Conservation (phyloP, 1,140 invertebrate genomes). For the Sarcophaga peregrina region DNA sequence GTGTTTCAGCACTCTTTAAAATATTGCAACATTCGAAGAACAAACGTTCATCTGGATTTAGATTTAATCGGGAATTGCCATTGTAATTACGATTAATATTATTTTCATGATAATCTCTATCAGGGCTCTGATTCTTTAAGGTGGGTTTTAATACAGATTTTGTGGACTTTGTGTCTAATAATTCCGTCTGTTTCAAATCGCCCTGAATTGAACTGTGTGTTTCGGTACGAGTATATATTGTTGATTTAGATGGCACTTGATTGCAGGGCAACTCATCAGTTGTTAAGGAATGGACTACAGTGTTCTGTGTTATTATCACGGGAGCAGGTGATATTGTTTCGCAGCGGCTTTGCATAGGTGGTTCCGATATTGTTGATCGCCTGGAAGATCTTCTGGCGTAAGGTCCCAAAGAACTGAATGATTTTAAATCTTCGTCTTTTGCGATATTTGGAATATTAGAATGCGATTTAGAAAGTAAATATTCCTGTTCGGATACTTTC, state of each 20-base stretch:
- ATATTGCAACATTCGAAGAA: conserved; percentile 66
- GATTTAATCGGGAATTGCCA: conserved; percentile 50
- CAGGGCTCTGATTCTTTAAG: neutral
- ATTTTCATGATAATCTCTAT: neutral
- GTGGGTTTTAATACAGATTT: neutral
- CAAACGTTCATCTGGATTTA: conserved; percentile 64
- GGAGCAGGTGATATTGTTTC: neutral
- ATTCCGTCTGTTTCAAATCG: neutral
- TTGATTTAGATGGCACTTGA: neutral
- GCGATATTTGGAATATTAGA: neutral
- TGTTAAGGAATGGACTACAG: neutral
- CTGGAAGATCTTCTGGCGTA: conserved; percentile 23
- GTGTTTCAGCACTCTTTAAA: conserved; percentile 60
- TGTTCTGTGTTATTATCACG: no score
- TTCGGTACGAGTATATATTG: neutral
- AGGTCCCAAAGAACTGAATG: neutral
- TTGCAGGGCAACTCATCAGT: neutral
- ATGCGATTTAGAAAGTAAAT: conserved; percentile 55
- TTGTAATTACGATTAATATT: conserved; percentile 1
- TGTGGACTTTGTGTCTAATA: neutral
- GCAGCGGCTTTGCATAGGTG: conserved; percentile 1
- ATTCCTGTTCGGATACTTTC: conserved; percentile 69
- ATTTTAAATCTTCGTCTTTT: neutral
- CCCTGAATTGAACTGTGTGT: neutral
- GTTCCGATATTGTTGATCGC: conserved; percentile 28